phyloP scores from a whole-genome alignment of 92 coral and sea anemone genomes.

The Zoanthus sociatus region DNA sequence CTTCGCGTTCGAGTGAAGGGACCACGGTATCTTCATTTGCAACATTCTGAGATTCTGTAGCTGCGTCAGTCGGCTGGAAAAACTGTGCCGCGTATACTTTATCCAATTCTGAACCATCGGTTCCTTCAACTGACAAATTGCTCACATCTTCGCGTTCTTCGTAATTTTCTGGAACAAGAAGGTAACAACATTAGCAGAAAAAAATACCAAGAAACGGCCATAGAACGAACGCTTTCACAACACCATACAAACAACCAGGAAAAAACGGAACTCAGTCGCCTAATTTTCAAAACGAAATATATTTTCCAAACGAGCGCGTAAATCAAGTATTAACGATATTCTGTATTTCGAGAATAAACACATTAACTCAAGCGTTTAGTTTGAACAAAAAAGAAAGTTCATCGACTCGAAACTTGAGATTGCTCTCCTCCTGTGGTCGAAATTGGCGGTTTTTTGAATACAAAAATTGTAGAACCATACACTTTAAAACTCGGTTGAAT shows the following conservation, averaged over 20 bases:
- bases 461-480: not conserved
- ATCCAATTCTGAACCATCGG: slow-evolving; percentile 37
- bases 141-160: not conserved
- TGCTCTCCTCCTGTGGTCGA: not conserved
- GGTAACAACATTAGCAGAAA: not conserved
- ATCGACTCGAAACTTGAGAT: slow-evolving; percentile 26
- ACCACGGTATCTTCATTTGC: not conserved
- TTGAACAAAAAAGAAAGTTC: not conserved
- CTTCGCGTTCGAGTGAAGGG: slow-evolving; percentile 5
- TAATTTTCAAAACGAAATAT: not conserved
- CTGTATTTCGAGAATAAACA: slow-evolving; percentile 26
- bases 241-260: not conserved
- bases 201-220: not conserved
- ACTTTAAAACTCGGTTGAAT: not conserved
- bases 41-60: slow-evolving; percentile 4
- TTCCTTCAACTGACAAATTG: slow-evolving; percentile 25
- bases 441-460: slow-evolving; percentile 13
- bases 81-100: slow-evolving; percentile 35
- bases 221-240: not conserved
- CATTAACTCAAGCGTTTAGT: slow-evolving; percentile 19
- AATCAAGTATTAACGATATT: not conserved
- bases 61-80: slow-evolving; percentile 14
- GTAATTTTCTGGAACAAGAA: slow-evolving; percentile 4
- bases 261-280: not conserved
- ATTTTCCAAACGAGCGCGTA: not conserved